Base-by-base conservation (phyloP, 2,797 vertebrate genomes). In the Tangara arthus region DNA sequence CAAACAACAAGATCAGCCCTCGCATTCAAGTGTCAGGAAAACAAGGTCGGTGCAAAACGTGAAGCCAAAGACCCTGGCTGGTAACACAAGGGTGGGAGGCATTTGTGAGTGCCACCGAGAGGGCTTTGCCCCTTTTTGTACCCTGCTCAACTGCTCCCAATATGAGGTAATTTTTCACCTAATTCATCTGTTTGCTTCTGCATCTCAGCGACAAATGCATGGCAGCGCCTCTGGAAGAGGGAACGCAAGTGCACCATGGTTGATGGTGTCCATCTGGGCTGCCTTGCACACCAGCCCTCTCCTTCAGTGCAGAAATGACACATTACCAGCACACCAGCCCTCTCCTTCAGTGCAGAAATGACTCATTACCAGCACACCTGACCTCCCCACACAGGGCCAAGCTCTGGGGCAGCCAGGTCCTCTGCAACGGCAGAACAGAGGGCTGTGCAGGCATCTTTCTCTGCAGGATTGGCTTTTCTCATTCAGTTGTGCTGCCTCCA, bases 1-100 rank as follows among this genome's bases (percentile, higher is more conserved):
- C 1, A 21, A 71, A 12, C 2, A 2, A 15, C 0, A 0, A 16
- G 64, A 23, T 22, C 46, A 41, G 35, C 49, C 41, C 80, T 77
- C 0, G 0, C 17, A 2, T 34, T 42, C 52, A 12, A 12, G 55
- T 4, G 22, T 4, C 7, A 0, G 32, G 34, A 73, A 47, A 89
- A 41, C 26, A n/a, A 53, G 53, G 64, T 8, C 0, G 0, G 30
- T 9, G 39, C 55, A 23, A 76, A 76, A 24, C 1, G 4, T 0
- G 8, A 17, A 39, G 41, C 32, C 61, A 34, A n/a, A 20, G 55
- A 64, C 6, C 35, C 60, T 8, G 3, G n/a, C 7, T 0, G 0
- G 44, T 5, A 9, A 26, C 70, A 16, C 53, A 9, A 22, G 57
- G 39, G 37, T 15, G 24, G 69, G 78, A 21, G 49, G 56, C 30